Conservation (phyloP, 1,140 invertebrate genomes). For the Zeugodacus cucurbitae region DNA sequence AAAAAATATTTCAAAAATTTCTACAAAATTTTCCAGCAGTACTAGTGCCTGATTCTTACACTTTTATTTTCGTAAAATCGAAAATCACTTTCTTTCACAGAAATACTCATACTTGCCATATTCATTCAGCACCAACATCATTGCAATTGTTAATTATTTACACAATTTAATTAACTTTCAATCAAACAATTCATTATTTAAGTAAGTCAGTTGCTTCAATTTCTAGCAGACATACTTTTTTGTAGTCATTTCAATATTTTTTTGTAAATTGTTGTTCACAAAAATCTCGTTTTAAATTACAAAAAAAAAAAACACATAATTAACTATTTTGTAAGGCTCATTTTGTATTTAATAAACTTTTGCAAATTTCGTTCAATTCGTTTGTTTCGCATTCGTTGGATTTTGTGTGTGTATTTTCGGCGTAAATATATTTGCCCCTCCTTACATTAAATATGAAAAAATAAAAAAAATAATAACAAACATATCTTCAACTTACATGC, state of each 20-base stretch:
- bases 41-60: background rate
- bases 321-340: background rate
- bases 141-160: constrained; percentile 20
- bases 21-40: background rate
- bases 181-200: background rate
- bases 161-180: constrained; percentile 22
- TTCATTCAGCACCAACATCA: background rate
- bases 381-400: constrained; percentile 14
- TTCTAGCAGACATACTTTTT: background rate
- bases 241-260: background rate
- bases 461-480: background rate
- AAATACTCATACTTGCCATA: background rate
- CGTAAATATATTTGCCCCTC: background rate
- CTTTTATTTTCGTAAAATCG: too few species aligned
- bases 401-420: background rate
- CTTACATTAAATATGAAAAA: background rate
- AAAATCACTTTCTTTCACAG: too few species aligned
- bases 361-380: constrained; percentile 13
- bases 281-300: background rate
- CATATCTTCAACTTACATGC: background rate
- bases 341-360: constrained; percentile 35
- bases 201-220: background rate
- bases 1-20: background rate
- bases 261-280: constrained; percentile 1
- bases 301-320: background rate